Evolutionary conservation across 2,888 invertebrate species (phyloP), one percentile per base, ranked within the genome.

Genomic region (Gerris lacustris): DNA sequence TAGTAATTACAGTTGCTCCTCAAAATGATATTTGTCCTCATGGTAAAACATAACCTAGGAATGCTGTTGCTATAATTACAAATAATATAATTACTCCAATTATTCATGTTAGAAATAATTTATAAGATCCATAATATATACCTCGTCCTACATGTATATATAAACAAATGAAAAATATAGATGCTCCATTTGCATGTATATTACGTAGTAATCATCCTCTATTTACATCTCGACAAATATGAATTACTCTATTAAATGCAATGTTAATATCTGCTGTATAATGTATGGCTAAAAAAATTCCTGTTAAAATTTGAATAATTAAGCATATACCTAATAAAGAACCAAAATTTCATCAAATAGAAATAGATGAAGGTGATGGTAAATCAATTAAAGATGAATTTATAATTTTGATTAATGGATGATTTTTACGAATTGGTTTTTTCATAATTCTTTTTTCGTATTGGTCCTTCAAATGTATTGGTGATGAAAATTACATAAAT

Each of bases 21-120:
- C 90, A 90, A 79, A 88, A 90, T 1, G 89, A 90, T 85, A 91
- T 91, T 87, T 91, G 89, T 6, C 89, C 89, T 81, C 90, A 90
- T 0, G 89, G 89, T 77, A 90, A 74, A 0, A 90, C 88, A 82
- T 91, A 91, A 0, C 90, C 90, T 83, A 90, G 82, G 80, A 91
- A 91, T 43, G 88, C 88, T 67, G 88, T 87, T 78, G 81, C 86
- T 85, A 91, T 91, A 74, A 85, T 80, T 79, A 86, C 69, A 76
- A 91, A 84, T 80, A 89, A 79, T 79, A 91, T 84, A 72, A 87
- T 81, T 68, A 87, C 81, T 69, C 90, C 90, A 0, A 84, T 76
- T 77, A 83, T 78, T 88, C 90, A 91, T 0, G 87, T 86, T 74
- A 82, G 79, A 73, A 80, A 82, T 77, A 82, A 82, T 80, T 70